Evolutionary conservation across 2,113 vertebrate species (phyloP), one percentile per base, ranked within the genome.

Genomic region (Pelodiscus sinensis): DNA sequence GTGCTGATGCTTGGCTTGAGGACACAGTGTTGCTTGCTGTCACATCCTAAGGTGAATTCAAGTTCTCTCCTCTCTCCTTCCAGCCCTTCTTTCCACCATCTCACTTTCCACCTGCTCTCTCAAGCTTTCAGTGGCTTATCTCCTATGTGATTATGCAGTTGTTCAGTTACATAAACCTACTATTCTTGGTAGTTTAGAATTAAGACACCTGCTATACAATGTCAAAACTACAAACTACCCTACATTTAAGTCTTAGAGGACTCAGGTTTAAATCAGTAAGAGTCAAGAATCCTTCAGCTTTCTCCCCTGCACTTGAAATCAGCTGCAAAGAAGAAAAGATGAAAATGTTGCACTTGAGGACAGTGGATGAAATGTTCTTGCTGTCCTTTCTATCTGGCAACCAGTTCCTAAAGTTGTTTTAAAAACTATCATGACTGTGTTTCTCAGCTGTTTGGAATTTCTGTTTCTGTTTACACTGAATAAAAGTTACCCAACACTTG

Each of bases 191-290:
- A 89, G 25, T 0, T 71, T 35, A 25, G 3, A 44, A 77, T 77
- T 21, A 2, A 5, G 3, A 18, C 9, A 31, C 62, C 87, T 57
- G 5, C 3, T 6, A 15, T 44, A 77, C 86, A 9, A 5, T 65
- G 58, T 78, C 51, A 0, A 13, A 92, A 80, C 78, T 1, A 27
- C 0, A 0, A 4, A 44, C 4, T 13, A 86, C 44, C 77, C 22
- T 0, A 4, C 73, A 52, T 79, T 1, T 29, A 79, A 22, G 62
- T 13, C 10, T 2, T 16, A 79, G 60, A 75, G 60, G 31, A 68
- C 79, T 24, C 0, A 10, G 8, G 58, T 50, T 8, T 2, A 7
- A 83, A 5, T 0, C 0, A 1, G 18, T n/a, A 71, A 71, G 35
- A 10, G 35, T 1, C 0, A 6, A 0, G 0, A 22, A 58, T 58